Base-by-base conservation (phyloP, 2,888 invertebrate genomes). In the Sphaerophoria rueppellii region DNA sequence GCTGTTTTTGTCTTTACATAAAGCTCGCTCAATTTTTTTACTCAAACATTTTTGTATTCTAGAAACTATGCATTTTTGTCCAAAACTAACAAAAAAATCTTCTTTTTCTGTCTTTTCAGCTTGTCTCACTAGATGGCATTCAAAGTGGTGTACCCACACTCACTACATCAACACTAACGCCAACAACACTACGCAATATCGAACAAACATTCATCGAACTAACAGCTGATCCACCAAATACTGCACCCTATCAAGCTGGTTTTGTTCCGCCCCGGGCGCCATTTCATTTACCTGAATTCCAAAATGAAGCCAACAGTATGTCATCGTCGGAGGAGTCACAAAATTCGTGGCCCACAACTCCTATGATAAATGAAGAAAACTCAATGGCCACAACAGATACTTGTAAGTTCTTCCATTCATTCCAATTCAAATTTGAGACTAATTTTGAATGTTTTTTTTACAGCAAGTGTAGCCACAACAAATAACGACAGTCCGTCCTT, bases 91-190 rank as follows among this genome's bases (percentile, higher is more conserved):
- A 9, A 43, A 43, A 6, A 6, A 9, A 43, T 65, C 40, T 4
- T 5, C 32, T 63, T 67, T 57, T 57, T 58, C 46, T 82, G 34
- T 72, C 65, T 88, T 95, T 94, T 12, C 94, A 97, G 96, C 95
- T 96, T 93, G 95, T 95, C 89, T 95, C 96, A 91, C 93, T 96
- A 92, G 96, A 97, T 93, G 96, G 96, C 90, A 93, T 96, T 91
- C 96, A 96, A 92, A 96, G 96, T 91, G 97, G 97, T 90, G 97
- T 98, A 89, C 97, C 97, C 72, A 98, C 98, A 81, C 95, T 96
- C 92, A 98, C 98, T 87, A 98, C 98, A 90, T 96, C 98, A 87
- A 98, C 97, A 90, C 93, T 98, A 89, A 98, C 98, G 88, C 98
- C 98, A 87, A 98, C 98, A 60, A 98, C 98, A 89, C 93, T 98